phyloP scores from a whole-genome alignment of 2,888 invertebrate genomes.

The Luperina testacea region DNA sequence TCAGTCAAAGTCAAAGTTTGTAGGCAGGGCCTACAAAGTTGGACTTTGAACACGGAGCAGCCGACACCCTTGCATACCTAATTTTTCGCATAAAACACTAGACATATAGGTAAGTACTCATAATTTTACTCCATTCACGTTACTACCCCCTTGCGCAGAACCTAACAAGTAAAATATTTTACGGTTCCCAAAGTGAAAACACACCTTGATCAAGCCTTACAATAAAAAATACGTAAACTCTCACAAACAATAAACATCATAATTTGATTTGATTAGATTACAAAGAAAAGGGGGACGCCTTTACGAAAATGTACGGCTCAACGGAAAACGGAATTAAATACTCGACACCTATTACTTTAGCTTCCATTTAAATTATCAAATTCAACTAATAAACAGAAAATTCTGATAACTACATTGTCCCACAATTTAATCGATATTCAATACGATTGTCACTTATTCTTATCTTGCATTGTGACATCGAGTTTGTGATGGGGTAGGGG shows the following conservation, averaged over 20 bases:
- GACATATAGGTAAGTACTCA: background rate
- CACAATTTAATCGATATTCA: conserved; percentile 34
- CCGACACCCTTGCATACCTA: background rate
- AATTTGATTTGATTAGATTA: conserved; percentile 52
- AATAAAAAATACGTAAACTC: conserved; percentile 21
- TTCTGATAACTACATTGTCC: conserved; percentile 15
- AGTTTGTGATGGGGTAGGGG: conserved; percentile 4
- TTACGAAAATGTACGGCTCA: background rate
- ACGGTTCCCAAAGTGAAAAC: background rate
- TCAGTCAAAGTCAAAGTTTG: background rate
- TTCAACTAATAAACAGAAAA: background rate
- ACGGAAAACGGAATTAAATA: conserved; percentile 3
- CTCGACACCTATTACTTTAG: background rate
- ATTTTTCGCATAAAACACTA: background rate
- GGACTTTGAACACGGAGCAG: background rate
- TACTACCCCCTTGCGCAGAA: background rate
- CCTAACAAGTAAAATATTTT: background rate
- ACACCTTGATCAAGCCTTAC: conserved; percentile 2
- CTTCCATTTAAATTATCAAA: background rate
- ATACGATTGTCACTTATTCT: conserved; percentile 27
- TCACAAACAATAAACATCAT: conserved; percentile 43
- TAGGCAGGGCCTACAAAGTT: no score
- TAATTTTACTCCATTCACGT: background rate
- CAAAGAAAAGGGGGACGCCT: conserved; percentile 21
- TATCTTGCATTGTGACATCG: conserved; percentile 32